A percentile compares a stretch with the other conserved stretches of the same genome.
phyloP scores from a whole-genome alignment of 2,888 invertebrate genomes.

The Gortyna flavago region DNA sequence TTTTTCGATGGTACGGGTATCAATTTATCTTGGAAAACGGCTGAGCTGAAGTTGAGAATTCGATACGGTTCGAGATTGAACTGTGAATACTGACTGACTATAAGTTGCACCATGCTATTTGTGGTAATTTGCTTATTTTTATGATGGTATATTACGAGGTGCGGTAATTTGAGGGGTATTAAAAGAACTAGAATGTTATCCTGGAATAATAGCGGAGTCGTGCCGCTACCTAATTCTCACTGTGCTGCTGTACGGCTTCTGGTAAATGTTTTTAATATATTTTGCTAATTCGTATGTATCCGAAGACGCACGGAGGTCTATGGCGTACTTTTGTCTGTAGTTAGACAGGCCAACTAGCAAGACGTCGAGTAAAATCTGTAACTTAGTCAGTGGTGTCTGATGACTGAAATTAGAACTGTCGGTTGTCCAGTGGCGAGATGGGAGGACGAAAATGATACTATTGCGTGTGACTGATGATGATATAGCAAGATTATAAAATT shows the following conservation, averaged over 20 bases:
- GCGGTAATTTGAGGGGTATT: slow-evolving; percentile 27
- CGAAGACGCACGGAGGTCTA: not conserved
- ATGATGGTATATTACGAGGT: slow-evolving; percentile 33
- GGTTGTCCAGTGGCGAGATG: too few species aligned
- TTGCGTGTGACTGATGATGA: not conserved
- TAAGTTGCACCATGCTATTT: slow-evolving; percentile 58
- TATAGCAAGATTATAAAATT: not conserved
- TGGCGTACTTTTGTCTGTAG: not conserved
- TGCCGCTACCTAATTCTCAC: not conserved
- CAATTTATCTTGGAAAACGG: slow-evolving; percentile 57
- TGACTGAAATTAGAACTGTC: too few species aligned
- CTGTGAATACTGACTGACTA: slow-evolving; percentile 63
- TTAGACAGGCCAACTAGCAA: not conserved
- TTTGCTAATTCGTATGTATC: not conserved
- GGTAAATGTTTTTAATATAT: slow-evolving; percentile 2
- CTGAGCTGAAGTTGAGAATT: slow-evolving; percentile 68
- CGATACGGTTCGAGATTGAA: slow-evolving; percentile 69
- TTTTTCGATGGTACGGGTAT: slow-evolving; percentile 41
- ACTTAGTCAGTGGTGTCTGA: too few species aligned
- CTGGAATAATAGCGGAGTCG: slow-evolving; percentile 29
- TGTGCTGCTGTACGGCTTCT: slow-evolving; percentile 11
- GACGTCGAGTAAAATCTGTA: not conserved
- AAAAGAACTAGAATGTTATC: slow-evolving; percentile 22
- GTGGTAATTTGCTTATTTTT: slow-evolving; percentile 60
- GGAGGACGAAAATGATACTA: not conserved